These are phyloP conservation scores for Acanthiza pusilla DNA, from an alignment of 2,797 vertebrate genomes.

Conservation along the genomic window DNA sequence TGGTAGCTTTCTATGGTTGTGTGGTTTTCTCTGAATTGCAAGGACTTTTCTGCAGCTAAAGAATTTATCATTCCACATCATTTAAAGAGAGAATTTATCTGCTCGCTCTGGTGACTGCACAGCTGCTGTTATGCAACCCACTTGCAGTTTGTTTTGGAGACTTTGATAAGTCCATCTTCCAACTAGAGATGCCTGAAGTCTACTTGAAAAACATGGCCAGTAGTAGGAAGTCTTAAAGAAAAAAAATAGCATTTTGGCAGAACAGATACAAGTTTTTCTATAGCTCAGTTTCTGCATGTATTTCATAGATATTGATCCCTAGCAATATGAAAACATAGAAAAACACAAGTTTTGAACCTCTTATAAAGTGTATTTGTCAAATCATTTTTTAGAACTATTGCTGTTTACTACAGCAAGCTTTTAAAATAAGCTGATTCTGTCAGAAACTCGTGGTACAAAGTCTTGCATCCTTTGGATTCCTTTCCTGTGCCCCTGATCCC, in stretches of 20 bases:
- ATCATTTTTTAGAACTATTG: rapidly evolving
- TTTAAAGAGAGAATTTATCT: neutral
- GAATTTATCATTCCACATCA: neutral
- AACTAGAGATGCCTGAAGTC: neutral
- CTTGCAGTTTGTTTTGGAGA: neutral
- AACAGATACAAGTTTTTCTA: neutral
- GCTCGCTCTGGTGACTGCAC: neutral
- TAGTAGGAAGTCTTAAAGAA: neutral
- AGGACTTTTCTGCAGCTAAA: neutral
- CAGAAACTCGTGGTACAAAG: neutral
- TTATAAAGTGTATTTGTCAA: neutral
- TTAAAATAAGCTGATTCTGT: neutral
- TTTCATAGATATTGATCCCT: neutral
- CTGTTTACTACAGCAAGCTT: neutral
- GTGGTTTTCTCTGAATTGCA: neutral
- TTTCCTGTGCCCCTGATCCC: neutral
- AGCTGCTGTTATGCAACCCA: neutral
- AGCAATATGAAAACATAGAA: neutral
- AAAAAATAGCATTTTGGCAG: neutral
- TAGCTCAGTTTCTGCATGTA: neutral
- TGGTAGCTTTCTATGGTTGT: neutral
- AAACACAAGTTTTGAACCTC: neutral
- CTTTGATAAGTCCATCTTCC: neutral
- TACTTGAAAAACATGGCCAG: neutral
- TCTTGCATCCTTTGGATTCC: neutral